Percentiles rank a stretch among this genome's conserved stretches.
These are phyloP conservation scores for Pseudotriccus pelzelni DNA, from an alignment of 2,797 vertebrate genomes.

Conservation along the genomic window DNA sequence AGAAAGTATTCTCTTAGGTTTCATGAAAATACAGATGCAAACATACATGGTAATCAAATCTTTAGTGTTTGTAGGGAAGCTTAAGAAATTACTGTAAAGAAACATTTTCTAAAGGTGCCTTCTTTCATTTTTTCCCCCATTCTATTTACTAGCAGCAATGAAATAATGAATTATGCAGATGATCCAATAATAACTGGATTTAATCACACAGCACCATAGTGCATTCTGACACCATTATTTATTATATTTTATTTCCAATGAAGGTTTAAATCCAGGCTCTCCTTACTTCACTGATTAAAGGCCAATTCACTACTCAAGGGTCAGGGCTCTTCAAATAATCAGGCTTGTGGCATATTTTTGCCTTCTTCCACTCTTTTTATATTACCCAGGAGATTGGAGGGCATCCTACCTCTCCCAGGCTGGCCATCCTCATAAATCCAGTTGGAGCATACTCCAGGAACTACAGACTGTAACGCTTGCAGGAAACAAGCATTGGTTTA, in stretches of 20 bases:
- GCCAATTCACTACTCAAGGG: not conserved
- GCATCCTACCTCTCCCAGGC: not conserved
- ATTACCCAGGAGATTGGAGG: not conserved
- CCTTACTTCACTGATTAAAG: not conserved
- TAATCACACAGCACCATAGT: accelerated
- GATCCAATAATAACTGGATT: not conserved
- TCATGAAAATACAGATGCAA: not conserved
- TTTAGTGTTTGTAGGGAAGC: not conserved
- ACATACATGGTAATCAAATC: not conserved
- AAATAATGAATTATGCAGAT: not conserved
- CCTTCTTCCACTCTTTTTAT: not conserved
- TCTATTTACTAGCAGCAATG: not conserved
- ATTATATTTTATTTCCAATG: not conserved
- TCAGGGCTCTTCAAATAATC: not conserved
- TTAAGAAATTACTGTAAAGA: not conserved
- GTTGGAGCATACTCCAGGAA: not conserved
- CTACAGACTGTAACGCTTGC: not conserved
- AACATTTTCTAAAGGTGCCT: not conserved
- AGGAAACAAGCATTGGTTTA: not conserved
- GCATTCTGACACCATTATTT: not conserved
- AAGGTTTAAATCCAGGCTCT: not conserved
- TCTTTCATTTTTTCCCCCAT: not conserved
- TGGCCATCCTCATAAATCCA: accelerated
- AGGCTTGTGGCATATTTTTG: not conserved
- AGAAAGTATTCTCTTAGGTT: not conserved